phyloP scores from a whole-genome alignment of 2,888 invertebrate genomes.

The Proisotoma minuta region DNA sequence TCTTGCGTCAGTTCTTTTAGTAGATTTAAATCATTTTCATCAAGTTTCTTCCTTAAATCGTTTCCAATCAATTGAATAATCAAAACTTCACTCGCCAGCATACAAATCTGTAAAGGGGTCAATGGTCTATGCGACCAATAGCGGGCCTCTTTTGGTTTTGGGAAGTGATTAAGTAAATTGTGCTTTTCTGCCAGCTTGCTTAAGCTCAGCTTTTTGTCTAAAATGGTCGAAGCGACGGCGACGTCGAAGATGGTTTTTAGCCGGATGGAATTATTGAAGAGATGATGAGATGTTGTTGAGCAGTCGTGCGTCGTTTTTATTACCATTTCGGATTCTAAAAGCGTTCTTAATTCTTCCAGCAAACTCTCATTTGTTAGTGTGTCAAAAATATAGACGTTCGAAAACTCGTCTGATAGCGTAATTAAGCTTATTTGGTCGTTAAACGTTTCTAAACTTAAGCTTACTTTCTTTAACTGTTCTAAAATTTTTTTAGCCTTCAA shows the following conservation, averaged over 20 bases:
- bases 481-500: constrained; percentile 50
- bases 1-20: constrained; percentile 82
- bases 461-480: constrained; percentile 64
- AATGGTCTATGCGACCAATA: constrained; percentile 82
- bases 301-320: too few relatives aligned
- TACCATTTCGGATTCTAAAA: constrained; percentile 74
- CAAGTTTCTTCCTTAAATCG: constrained; percentile 58
- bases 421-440: constrained; percentile 83
- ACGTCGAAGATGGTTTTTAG: too few relatives aligned
- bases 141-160: too few relatives aligned
- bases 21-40: constrained; percentile 62
- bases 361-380: constrained; percentile 73
- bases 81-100: constrained; percentile 85
- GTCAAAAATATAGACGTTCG: constrained; percentile 82
- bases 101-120: constrained; percentile 83
- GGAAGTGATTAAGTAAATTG: too few relatives aligned
- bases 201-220: too few relatives aligned
- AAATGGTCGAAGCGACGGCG: too few relatives aligned
- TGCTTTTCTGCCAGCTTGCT: too few relatives aligned
- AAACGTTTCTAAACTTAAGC: constrained; percentile 66
- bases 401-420: constrained; percentile 66
- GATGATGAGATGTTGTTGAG: too few relatives aligned
- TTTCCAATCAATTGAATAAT: too few relatives aligned
- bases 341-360: constrained; percentile 70
- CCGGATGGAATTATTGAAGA: too few relatives aligned